phyloP scores from a whole-genome alignment of 2,888 invertebrate genomes.

The Parascotia fuliginaria region DNA sequence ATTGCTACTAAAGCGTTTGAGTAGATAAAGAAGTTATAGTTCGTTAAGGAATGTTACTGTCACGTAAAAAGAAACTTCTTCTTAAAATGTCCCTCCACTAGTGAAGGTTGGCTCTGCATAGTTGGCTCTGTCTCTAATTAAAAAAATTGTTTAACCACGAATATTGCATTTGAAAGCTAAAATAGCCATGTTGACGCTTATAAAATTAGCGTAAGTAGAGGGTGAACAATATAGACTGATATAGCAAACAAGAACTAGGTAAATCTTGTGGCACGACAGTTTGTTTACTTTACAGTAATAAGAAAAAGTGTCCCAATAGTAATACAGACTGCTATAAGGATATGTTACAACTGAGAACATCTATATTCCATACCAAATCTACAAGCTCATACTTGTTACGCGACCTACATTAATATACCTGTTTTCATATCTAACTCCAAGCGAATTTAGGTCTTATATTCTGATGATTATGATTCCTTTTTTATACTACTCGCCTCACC shows the following conservation, averaged over 20 bases:
- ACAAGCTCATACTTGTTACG: slow-evolving; percentile 78
- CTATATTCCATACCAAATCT: slow-evolving; percentile 70
- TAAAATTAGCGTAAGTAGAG: neutral
- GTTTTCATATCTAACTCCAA: slow-evolving; percentile 59
- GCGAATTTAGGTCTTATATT: slow-evolving; percentile 61
- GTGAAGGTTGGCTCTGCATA: too few species aligned
- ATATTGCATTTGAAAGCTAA: neutral
- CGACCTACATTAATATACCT: slow-evolving; percentile 70
- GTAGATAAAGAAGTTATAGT: neutral
- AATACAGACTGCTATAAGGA: slow-evolving; percentile 32
- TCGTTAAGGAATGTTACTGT: too few species aligned
- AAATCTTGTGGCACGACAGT: neutral
- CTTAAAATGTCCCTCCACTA: too few species aligned
- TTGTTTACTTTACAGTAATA: slow-evolving; percentile 8
- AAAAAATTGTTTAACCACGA: too few species aligned
- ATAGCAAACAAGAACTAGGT: neutral
- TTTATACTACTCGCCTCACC: slow-evolving; percentile 63
- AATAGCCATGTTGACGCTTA: neutral
- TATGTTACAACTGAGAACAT: slow-evolving; percentile 44
- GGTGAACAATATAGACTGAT: neutral
- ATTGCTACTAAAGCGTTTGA: slow-evolving; percentile 13
- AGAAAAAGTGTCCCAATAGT: slow-evolving; percentile 23
- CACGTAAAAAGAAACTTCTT: too few species aligned
- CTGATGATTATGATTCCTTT: slow-evolving; percentile 67
- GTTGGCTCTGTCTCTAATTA: too few species aligned